phyloP scores from a whole-genome alignment of 2,888 invertebrate genomes.

The Sialis fuliginosa region DNA sequence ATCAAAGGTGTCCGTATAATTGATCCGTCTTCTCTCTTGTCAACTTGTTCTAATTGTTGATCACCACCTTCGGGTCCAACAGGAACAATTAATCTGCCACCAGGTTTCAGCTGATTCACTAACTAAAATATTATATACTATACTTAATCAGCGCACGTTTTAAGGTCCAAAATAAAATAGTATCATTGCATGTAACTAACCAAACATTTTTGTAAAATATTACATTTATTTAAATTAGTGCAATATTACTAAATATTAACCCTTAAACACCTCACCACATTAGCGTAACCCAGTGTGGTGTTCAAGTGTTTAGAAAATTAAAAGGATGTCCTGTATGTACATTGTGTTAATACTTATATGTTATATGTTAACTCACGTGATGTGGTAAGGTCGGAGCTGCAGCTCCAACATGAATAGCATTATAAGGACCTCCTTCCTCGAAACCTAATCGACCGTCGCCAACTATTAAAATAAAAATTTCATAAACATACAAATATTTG shows the following conservation, averaged over 20 bases:
- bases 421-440: slow-evolving; percentile 57
- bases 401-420: slow-evolving; percentile 89
- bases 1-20: slow-evolving; percentile 62
- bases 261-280: too few relatives aligned
- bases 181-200: background rate
- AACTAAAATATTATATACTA: slow-evolving; percentile 32
- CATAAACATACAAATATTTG: background rate
- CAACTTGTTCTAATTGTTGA: slow-evolving; percentile 78
- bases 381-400: slow-evolving; percentile 65
- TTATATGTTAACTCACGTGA: slow-evolving; percentile 33
- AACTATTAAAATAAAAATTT: slow-evolving; percentile 26
- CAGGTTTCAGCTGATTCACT: slow-evolving; percentile 73
- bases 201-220: background rate
- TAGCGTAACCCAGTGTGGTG: too few relatives aligned
- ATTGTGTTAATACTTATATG: background rate
- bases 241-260: too few relatives aligned
- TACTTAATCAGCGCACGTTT: background rate
- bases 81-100: slow-evolving; percentile 83
- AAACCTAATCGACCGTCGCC: slow-evolving; percentile 84
- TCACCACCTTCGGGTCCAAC: slow-evolving; percentile 74
- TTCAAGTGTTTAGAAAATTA: background rate
- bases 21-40: slow-evolving; percentile 68
- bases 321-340: background rate
- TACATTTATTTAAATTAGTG: too few relatives aligned
- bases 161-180: background rate